Conservation (phyloP, 2,797 vertebrate species). For the Cryptoblepharus egeriae region DNA sequence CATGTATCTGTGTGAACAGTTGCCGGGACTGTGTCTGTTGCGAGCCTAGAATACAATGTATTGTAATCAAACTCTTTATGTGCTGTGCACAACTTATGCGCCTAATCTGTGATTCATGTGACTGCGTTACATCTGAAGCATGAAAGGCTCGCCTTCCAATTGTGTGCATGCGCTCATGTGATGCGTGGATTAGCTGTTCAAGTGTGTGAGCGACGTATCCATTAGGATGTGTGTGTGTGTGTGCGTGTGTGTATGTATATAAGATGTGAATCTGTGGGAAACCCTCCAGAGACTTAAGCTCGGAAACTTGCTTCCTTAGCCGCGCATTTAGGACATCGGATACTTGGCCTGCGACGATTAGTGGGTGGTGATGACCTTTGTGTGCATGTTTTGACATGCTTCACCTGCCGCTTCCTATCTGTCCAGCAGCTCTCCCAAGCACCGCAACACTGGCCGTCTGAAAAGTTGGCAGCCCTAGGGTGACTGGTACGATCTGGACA, state of each 20-base stretch:
- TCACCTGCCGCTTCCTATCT: background rate
- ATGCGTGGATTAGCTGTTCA: too few species aligned
- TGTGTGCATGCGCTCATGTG: background rate
- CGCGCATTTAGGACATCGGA: background rate
- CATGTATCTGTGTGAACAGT: background rate
- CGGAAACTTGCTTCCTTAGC: background rate
- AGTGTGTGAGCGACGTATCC: background rate
- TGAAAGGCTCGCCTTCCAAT: background rate
- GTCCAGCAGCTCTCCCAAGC: background rate
- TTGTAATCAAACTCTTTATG: background rate
- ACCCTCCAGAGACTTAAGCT: background rate
- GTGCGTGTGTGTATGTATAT: background rate
- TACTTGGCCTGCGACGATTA: background rate
- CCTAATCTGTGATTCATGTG: background rate
- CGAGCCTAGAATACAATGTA: background rate
- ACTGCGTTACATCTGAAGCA: background rate
- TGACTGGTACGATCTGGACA: background rate
- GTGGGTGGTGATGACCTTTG: too few species aligned
- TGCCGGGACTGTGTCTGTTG: background rate
- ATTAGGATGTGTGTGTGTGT: background rate
- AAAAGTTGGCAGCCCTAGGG: background rate
- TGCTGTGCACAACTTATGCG: background rate
- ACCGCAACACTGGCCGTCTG: background rate
- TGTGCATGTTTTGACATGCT: too few species aligned
- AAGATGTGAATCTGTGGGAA: background rate